Evolutionary conservation across 2,888 invertebrate genomes (phyloP).

Genomic region (Aphelenchoides bicaudatus): DNA sequence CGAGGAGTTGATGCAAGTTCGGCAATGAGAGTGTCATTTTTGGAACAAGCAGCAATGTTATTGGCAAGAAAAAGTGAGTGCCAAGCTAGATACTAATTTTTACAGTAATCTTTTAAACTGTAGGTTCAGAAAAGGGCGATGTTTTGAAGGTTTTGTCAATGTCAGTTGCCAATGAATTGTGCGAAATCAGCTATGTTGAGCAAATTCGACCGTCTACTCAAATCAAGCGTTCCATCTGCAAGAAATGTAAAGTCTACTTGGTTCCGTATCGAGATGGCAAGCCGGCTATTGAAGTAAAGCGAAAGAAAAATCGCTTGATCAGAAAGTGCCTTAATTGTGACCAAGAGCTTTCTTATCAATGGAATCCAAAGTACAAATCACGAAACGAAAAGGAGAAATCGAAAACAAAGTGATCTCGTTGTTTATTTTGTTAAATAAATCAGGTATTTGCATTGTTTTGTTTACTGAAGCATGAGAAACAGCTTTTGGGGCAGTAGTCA

Average conservation of each 20-base stretch:
- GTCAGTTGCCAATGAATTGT: background rate
- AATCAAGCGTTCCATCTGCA: constrained; percentile 10
- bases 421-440: background rate
- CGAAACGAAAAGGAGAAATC: background rate
- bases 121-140: background rate
- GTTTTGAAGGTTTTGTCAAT: constrained; percentile 3
- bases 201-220: constrained; percentile 9
- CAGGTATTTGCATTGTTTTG: no score
- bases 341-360: constrained; percentile 6
- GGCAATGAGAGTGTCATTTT: constrained; percentile 13
- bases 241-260: constrained; percentile 7
- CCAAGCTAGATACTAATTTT: background rate
- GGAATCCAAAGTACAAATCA: constrained; percentile 1
- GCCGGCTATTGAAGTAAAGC: background rate
- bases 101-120: background rate
- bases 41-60: constrained; percentile 12
- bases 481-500: constrained; percentile 26
- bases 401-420: background rate
- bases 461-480: constrained; percentile 5
- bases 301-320: background rate
- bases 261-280: background rate
- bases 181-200: constrained; percentile 12
- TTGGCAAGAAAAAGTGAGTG: constrained; percentile 13
- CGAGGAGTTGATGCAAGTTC: constrained; percentile 1
- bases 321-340: constrained; percentile 14